Conservation (phyloP, 2,888 invertebrate species). For the Brachyptera putata region DNA sequence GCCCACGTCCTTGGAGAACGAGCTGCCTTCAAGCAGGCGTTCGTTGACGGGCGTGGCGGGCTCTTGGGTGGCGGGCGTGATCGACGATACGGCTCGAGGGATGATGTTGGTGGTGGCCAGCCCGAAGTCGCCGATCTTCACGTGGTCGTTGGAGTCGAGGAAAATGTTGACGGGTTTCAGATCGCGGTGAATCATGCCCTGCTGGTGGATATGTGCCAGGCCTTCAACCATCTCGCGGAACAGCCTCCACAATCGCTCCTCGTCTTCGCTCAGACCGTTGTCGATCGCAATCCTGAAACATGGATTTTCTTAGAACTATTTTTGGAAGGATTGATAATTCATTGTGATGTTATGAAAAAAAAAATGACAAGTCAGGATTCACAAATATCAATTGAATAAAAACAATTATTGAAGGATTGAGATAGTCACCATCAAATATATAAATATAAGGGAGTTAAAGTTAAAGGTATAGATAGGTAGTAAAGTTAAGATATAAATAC, state of each 20-base stretch:
- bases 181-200: constrained; percentile 84
- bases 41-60: background rate
- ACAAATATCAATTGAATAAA: background rate
- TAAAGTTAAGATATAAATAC: too few relatives aligned
- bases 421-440: too few relatives aligned
- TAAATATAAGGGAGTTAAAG: too few relatives aligned
- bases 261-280: constrained; percentile 64
- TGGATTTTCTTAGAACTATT: too few relatives aligned
- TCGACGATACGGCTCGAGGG: constrained; percentile 36
- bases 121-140: constrained; percentile 98
- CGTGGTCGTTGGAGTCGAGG: constrained; percentile 88
- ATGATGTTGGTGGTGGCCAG: constrained; percentile 79
- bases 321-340: background rate
- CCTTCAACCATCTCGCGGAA: constrained; percentile 94
- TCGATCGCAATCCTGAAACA: constrained; percentile 74
- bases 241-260: constrained; percentile 80
- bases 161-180: constrained; percentile 91
- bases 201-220: constrained; percentile 86
- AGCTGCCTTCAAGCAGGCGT: constrained; percentile 19
- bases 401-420: too few relatives aligned
- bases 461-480: too few relatives aligned
- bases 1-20: constrained; percentile 40
- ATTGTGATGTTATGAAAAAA: constrained; percentile 3
- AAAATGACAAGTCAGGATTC: background rate
- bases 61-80: background rate